phyloP scores from a whole-genome alignment of 2,113 vertebrate species.

The Cottus gobio region DNA sequence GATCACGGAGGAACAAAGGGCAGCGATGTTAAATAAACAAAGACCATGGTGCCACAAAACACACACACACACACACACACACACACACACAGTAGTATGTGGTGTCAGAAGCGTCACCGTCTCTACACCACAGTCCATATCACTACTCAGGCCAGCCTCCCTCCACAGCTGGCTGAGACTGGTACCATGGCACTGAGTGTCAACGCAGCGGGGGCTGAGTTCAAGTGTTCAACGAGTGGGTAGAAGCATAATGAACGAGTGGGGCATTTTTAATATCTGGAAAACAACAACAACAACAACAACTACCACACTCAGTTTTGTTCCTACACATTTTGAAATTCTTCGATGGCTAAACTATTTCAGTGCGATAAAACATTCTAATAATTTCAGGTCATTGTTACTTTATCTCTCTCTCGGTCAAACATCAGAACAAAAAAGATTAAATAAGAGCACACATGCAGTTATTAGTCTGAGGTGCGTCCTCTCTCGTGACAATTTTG shows the following conservation, averaged over 20 bases:
- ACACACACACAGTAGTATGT: constrained; percentile 43
- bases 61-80: constrained; percentile 7
- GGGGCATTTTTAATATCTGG: constrained; percentile 56
- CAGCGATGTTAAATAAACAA: constrained; percentile 80
- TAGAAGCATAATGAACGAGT: constrained; percentile 54
- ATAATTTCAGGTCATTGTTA: background rate
- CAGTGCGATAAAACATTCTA: constrained; percentile 1
- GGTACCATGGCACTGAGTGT: constrained; percentile 71
- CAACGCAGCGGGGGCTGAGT: constrained; percentile 41
- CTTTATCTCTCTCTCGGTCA: background rate
- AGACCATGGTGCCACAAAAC: constrained; percentile 62
- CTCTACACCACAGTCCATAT: constrained; percentile 54
- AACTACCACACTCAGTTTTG: constrained; percentile 19
- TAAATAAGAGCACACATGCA: background rate
- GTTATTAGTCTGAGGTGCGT: background rate
- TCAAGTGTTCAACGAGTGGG: constrained; percentile 65
- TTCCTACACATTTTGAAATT: background rate
- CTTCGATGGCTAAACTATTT: background rate
- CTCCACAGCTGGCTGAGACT: constrained; percentile 70
- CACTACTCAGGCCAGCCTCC: constrained; percentile 63
- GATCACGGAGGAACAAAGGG: constrained; percentile 74
- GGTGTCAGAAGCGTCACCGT: constrained; percentile 34
- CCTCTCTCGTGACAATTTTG: background rate
- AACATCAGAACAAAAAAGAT: background rate
- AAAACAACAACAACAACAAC: constrained; percentile 51